Percentiles rank a stretch among this genome's conserved stretches.
Conservation (phyloP, 2,113 vertebrate genomes). For the Cettia cetti region DNA sequence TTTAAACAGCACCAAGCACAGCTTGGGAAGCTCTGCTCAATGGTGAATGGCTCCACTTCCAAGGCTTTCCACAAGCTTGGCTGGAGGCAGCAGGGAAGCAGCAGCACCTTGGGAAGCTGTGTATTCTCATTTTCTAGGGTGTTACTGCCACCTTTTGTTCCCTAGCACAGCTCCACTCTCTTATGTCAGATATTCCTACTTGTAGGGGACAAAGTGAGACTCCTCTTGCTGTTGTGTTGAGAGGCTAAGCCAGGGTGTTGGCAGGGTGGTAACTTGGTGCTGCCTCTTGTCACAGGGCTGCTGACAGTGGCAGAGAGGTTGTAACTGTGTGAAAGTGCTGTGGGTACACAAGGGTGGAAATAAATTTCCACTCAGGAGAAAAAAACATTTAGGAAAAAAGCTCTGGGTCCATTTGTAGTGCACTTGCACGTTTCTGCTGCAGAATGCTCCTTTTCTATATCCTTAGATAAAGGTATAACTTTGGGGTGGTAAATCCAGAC, state of each 20-base stretch:
- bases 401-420: fast-evolving
- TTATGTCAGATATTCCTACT: neutral
- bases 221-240: neutral
- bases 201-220: neutral
- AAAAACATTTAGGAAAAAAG: neutral
- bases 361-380: neutral
- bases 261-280: neutral
- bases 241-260: neutral
- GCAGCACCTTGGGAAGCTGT: neutral
- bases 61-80: neutral
- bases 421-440: no score
- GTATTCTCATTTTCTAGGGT: neutral
- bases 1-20: neutral
- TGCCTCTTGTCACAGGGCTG: neutral
- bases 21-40: neutral
- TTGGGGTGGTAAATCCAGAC: neutral
- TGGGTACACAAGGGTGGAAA: fast-evolving
- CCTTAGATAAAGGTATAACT: neutral
- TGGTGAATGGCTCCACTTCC: neutral
- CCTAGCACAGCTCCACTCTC: neutral
- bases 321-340: neutral
- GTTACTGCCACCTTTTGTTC: neutral
- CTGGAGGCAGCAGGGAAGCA: neutral
- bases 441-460: neutral
- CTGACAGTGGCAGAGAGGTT: neutral